Evolutionary conservation across 2,888 invertebrate genomes (phyloP).

Genomic region (Fragum sueziense): DNA sequence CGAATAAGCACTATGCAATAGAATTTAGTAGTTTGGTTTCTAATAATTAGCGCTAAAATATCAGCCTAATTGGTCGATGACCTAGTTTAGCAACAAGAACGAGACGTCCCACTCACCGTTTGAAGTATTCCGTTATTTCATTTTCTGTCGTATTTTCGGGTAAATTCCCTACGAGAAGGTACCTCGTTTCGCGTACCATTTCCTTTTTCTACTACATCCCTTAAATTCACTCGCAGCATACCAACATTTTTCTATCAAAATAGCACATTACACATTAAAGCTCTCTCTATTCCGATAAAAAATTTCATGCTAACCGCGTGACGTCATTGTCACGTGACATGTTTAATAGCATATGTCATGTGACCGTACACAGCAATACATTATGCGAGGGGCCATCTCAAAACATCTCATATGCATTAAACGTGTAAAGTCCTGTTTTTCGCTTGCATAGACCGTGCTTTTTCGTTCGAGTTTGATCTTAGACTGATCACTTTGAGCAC

Average conservation of each 20-base stretch:
- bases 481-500: no score
- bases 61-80: not conserved
- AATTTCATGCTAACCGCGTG: conserved; percentile 65
- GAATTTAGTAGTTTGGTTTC: not conserved
- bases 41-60: not conserved
- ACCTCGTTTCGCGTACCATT: conserved; percentile 99
- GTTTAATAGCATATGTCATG: conserved; percentile 59
- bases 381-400: conserved; percentile 63
- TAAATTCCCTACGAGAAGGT: conserved; percentile 99
- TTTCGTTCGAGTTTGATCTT: no score
- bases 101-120: conserved; percentile 88
- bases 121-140: conserved; percentile 98
- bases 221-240: conserved; percentile 60
- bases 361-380: conserved; percentile 41
- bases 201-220: conserved; percentile 69
- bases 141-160: conserved; percentile 99
- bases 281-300: conserved; percentile 62
- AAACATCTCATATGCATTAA: conserved; percentile 11
- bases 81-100: conserved; percentile 26
- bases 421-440: conserved; percentile 4
- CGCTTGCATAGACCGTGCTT: not conserved
- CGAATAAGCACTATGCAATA: no score
- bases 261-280: conserved; percentile 61
- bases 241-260: conserved; percentile 62
- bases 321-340: conserved; percentile 64